phyloP scores from a whole-genome alignment of 2,888 invertebrate genomes.

The Lasioglossum calceatum region DNA sequence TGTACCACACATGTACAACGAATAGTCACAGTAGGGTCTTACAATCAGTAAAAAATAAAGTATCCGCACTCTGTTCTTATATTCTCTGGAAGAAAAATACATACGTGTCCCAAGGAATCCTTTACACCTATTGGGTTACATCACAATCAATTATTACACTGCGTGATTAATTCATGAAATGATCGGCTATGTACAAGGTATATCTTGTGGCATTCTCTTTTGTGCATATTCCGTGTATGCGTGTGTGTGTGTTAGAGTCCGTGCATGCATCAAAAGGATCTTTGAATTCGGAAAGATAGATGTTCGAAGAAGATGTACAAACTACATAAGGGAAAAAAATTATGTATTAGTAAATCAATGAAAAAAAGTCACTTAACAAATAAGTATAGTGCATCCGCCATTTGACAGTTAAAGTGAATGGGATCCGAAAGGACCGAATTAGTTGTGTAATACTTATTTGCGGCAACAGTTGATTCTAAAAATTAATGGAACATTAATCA shows the following conservation, averaged over 20 bases:
- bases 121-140: slow-evolving; percentile 24
- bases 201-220: not conserved
- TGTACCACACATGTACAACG: not conserved
- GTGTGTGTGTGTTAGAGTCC: too few relatives aligned
- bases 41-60: slow-evolving; percentile 49
- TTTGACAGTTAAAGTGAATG: not conserved
- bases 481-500: slow-evolving; percentile 10
- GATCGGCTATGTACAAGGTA: slow-evolving; percentile 30
- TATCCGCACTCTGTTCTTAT: slow-evolving; percentile 7
- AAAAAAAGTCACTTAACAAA: not conserved
- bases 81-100: slow-evolving; percentile 20
- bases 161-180: slow-evolving; percentile 22
- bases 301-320: not conserved
- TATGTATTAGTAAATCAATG: not conserved
- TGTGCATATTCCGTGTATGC: slow-evolving; percentile 11
- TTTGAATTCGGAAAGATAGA: not conserved
- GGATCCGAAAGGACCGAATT: not conserved
- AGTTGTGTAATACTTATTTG: not conserved
- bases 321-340: not conserved
- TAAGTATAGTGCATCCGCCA: not conserved
- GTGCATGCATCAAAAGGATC: not conserved
- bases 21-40: slow-evolving; percentile 25
- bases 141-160: slow-evolving; percentile 37
- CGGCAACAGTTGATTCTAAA: not conserved
- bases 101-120: slow-evolving; percentile 21